Base-by-base conservation (phyloP, 2,113 vertebrate genomes). In the Catharus minimus region DNA sequence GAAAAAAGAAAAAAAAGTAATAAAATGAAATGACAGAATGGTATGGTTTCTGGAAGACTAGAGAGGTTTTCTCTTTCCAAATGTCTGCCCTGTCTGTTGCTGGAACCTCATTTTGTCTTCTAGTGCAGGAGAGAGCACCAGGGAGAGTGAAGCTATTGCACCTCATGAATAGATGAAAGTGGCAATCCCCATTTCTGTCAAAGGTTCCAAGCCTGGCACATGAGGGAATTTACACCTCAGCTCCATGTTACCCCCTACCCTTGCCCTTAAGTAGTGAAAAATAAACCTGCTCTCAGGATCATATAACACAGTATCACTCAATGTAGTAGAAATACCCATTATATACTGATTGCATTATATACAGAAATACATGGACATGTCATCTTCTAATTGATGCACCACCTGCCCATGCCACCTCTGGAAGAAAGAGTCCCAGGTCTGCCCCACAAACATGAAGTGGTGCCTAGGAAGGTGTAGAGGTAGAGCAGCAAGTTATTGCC, bases 121-220 rank as follows among this genome's bases (percentile, higher is more conserved):
- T 21, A 68, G 19, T 30, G 10, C 13, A 77, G 33, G n/a, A 49
- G 43, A 56, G 22, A 36, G 28, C 0, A 0, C 11, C 44, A 13
- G 26, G 15, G 26, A 62, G 8, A 8, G 3, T 38, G 28, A 80
- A 78, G 33, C 43, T 55, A 11, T 77, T 89, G 39, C 3, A 5
- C 15, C 13, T 4, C 9, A 11, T 62, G 15, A 26, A 30, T 44
- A 47, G 18, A 19, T 3, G 21, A 56, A 16, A 52, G 9, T 49
- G 27, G 32, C 41, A 61, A 68, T 73, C 28, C 11, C 16, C 8
- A 3, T 62, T 86, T 50, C 17, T 36, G 64, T 76, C 24, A 76
- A 58, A 32, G 19, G 10, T 33, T 92, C 21, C 47, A 49, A 83
- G 38, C n/a, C 32, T 1, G 5, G 6, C 0, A 0, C 32, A 11